Conservation (phyloP, 2,797 vertebrate species). For the Odontamblyopus lacepedii region DNA sequence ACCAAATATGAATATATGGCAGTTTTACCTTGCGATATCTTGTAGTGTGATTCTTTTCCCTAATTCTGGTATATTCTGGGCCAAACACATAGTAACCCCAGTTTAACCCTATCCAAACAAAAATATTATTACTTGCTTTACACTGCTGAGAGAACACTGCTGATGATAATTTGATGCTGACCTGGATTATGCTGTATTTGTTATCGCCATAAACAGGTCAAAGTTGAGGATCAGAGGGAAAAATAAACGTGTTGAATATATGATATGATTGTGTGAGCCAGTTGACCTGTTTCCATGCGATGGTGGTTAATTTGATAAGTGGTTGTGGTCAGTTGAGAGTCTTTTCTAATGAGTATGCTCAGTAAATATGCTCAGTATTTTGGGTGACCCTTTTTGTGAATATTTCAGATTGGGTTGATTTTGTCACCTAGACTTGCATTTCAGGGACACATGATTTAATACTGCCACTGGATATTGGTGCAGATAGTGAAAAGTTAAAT, state of each 20-base stretch:
- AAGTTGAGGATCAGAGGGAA: conserved; percentile 25
- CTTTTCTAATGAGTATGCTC: conserved; percentile 22
- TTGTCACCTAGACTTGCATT: not conserved
- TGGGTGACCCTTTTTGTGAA: not conserved
- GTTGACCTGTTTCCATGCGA: conserved; percentile 31
- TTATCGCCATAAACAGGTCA: conserved; percentile 20
- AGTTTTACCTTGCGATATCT: no score
- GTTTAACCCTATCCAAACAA: conserved; percentile 18
- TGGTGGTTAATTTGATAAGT: conserved; percentile 39
- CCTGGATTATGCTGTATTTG: conserved; percentile 28
- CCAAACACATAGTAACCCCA: conserved; percentile 8
- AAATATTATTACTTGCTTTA: conserved; percentile 15
- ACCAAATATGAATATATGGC: no score
- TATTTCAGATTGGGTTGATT: conserved; percentile 5
- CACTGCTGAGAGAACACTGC: conserved; percentile 24
- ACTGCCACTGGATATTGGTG: no score
- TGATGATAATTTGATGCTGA: conserved; percentile 48
- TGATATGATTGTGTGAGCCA: conserved; percentile 32
- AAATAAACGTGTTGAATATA: conserved; percentile 49
- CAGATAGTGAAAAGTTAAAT: no score
- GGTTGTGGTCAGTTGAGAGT: conserved; percentile 17
- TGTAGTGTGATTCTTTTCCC: no score
- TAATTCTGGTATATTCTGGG: not conserved
- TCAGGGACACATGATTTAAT: no score
- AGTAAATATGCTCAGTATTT: conserved; percentile 12